Conservation (phyloP, 2,113 vertebrate species). For the Lasiurus cinereus region DNA sequence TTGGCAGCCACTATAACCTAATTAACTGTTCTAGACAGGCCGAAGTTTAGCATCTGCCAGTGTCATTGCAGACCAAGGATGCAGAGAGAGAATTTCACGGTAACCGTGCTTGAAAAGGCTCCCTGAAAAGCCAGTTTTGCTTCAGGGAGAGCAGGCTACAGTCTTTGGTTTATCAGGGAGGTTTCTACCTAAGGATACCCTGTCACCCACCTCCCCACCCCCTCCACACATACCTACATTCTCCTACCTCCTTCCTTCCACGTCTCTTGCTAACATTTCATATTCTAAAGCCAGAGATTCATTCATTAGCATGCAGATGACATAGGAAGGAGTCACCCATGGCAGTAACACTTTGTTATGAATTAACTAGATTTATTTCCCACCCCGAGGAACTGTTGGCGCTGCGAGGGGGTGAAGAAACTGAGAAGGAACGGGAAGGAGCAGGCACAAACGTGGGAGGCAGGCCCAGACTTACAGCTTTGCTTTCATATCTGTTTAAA, state of each 20-base stretch:
- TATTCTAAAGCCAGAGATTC: not conserved
- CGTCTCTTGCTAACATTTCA: not conserved
- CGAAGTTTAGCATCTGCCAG: slow-evolving; percentile 77
- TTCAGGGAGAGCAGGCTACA: not conserved
- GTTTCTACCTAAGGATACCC: not conserved
- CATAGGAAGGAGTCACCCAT: not conserved
- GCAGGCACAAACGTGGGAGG: not conserved
- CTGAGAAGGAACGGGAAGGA: not conserved
- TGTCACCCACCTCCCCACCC: not conserved
- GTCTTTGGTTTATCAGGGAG: not conserved
- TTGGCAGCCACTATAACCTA: slow-evolving; percentile 80
- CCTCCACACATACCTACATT: not conserved
- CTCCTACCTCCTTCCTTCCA: not conserved
- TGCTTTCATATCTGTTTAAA: slow-evolving; percentile 30
- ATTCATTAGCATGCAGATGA: slow-evolving; percentile 37
- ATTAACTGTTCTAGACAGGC: slow-evolving; percentile 78
- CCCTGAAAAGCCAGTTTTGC: not conserved
- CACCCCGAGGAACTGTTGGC: not conserved
- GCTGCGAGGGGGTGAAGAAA: not conserved
- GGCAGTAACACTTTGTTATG: slow-evolving; percentile 18
- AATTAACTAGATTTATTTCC: slow-evolving; percentile 54
- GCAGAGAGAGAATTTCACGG: slow-evolving; percentile 66
- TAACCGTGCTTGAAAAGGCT: not conserved
- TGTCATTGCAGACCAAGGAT: slow-evolving; percentile 71
- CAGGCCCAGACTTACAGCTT: not conserved